Evolutionary conservation across 2,888 invertebrate genomes (phyloP).

Genomic region (Eretmocerus hayati): DNA sequence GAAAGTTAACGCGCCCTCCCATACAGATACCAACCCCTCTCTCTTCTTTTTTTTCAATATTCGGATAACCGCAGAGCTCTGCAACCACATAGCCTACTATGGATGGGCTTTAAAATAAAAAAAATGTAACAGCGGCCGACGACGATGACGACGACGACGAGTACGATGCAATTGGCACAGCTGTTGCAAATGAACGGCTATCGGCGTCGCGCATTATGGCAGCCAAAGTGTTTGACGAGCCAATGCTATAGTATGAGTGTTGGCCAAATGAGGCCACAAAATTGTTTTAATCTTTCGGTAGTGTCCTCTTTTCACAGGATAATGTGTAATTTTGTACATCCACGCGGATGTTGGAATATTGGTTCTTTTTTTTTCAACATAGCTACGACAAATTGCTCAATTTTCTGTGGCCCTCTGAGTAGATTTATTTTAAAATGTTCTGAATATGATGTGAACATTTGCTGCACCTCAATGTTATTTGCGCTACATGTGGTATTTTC

Average conservation of each 20-base stretch:
- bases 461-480: too few relatives aligned
- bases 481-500: too few relatives aligned
- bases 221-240: conserved; percentile 17
- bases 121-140: conserved; percentile 5
- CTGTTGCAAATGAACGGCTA: conserved; percentile 16
- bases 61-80: conserved; percentile 14
- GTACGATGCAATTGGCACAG: conserved; percentile 8
- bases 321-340: too few relatives aligned
- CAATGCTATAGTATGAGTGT: conserved; percentile 1
- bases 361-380: too few relatives aligned
- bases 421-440: too few relatives aligned
- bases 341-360: too few relatives aligned
- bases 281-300: not conserved
- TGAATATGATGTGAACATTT: too few relatives aligned
- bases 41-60: conserved; percentile 15
- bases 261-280: conserved; percentile 7
- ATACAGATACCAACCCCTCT: too few relatives aligned
- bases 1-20: too few relatives aligned
- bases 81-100: not conserved
- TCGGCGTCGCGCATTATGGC: conserved; percentile 11
- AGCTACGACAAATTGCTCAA: too few relatives aligned
- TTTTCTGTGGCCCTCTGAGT: too few relatives aligned
- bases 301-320: not conserved
- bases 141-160: not conserved
- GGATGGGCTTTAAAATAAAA: conserved; percentile 1